Base-by-base conservation (phyloP, 2,797 vertebrate species). In the Schizopygopsis malacanthus region DNA sequence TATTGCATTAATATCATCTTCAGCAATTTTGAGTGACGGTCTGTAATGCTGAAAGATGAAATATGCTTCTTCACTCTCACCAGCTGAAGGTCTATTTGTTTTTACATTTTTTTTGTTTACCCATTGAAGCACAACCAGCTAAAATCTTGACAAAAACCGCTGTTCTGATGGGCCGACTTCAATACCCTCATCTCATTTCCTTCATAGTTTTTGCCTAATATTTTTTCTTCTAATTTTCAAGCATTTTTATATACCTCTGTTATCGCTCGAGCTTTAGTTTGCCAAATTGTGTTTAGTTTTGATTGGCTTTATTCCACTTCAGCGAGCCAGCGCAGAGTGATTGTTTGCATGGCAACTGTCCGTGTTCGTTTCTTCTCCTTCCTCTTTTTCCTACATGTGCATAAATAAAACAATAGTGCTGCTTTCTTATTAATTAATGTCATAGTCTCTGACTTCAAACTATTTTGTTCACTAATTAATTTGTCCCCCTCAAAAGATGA, bases 121-220 rank as follows among this genome's bases (percentile, higher is more conserved):
- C 4, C 52, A 61, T 54, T 85, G 83, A 89, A 54, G 79, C 41
- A 56, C 54, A 33, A 45, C 28, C 83, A 33, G 16, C 33, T 50
- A 84, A 61, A 43, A 72, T 43, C 59, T 82, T 15, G 39, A 83
- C 15, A 67, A 88, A 88, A 83, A 85, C 73, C 11, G 25, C 72
- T 82, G 47, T 86, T 79, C 69, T 41, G 73, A 70, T 81, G 61
- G 81, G 50, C 33, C 25, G 47, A 89, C 73, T 79, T 85, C 85
- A 89, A 89, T 82, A 82, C 88, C 61, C 85, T 84, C 79, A 43
- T 80, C 85, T 89, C 82, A 89, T 88, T 88, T 85, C 59, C 52
- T 84, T 47, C n/a, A 20, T 47, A 65, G 71, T 28, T 85, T 83
- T 59, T 85, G 61, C 82, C 54, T 88, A 87, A 88, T 85, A 54